phyloP scores from a whole-genome alignment of 2,888 invertebrate species.

The Cephonodes hylas region DNA sequence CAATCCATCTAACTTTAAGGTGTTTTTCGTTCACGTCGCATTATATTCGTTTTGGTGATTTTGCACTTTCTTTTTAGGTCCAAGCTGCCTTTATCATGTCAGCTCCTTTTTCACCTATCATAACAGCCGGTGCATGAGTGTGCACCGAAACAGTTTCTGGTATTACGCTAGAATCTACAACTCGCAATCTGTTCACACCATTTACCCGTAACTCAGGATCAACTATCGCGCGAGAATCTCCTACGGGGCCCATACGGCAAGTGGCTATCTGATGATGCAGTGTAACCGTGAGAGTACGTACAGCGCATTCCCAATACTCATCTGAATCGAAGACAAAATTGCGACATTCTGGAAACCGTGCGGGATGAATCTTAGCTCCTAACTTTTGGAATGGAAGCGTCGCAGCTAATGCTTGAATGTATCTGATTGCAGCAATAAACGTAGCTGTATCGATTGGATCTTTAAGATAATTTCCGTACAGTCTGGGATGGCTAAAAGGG shows the following conservation, averaged over 20 bases:
- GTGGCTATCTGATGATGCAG: constrained; percentile 85
- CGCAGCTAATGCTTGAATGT: constrained; percentile 68
- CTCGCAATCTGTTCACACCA: constrained; percentile 70
- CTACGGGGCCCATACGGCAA: constrained; percentile 83
- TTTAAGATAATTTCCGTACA: constrained; percentile 86
- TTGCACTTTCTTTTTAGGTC: constrained; percentile 26
- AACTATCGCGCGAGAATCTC: constrained; percentile 83
- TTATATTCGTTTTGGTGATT: background rate
- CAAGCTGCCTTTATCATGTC: constrained; percentile 77
- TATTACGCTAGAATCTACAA: constrained; percentile 80
- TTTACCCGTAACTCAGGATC: constrained; percentile 80
- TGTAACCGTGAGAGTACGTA: constrained; percentile 81
- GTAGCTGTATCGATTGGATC: constrained; percentile 83
- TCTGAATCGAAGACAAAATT: constrained; percentile 73
- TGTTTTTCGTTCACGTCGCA: background rate
- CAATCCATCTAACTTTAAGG: background rate
- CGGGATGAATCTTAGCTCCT: constrained; percentile 75
- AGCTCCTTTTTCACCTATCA: constrained; percentile 81
- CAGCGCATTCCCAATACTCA: constrained; percentile 84
- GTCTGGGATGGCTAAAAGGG: constrained; percentile 83
- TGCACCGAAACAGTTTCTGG: constrained; percentile 78
- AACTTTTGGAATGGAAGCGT: constrained; percentile 76
- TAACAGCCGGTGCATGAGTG: constrained; percentile 78
- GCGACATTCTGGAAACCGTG: constrained; percentile 83
- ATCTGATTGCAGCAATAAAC: constrained; percentile 81